A percentile compares a stretch with the other conserved stretches of the same genome.
These are phyloP conservation scores for Isichthys henryi DNA, from an alignment of 2,113 vertebrate species.

Conservation along the genomic window DNA sequence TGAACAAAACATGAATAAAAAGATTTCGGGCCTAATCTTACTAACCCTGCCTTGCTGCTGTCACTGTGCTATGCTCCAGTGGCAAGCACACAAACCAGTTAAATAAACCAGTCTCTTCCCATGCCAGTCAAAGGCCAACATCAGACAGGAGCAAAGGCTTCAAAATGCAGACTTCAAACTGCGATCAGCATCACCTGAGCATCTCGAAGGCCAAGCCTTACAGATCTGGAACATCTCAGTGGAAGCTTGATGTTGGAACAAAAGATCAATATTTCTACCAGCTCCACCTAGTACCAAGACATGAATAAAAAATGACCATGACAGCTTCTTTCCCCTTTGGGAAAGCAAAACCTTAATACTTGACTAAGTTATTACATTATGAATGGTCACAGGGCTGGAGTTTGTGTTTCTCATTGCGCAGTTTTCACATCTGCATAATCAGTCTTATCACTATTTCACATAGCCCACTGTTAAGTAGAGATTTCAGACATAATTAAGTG, in stretches of 20 bases:
- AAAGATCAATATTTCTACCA: not conserved
- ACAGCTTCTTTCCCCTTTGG: not conserved
- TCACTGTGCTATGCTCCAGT: not conserved
- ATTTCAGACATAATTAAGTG: not conserved
- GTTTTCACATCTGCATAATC: not conserved
- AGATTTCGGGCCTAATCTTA: not conserved
- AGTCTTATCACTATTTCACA: not conserved
- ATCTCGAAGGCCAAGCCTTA: not conserved
- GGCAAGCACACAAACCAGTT: not conserved
- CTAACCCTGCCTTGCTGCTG: not conserved
- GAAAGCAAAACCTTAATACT: not conserved
- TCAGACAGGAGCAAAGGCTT: not conserved
- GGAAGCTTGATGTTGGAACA: not conserved
- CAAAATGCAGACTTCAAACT: not conserved
- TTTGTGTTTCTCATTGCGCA: not conserved
- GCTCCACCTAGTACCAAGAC: not conserved
- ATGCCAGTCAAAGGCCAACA: not conserved
- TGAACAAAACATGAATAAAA: not conserved
- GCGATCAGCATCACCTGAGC: not conserved
- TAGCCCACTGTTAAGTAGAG: not conserved
- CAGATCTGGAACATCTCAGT: not conserved
- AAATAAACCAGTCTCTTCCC: not conserved
- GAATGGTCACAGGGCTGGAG: not conserved
- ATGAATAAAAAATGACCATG: not conserved
- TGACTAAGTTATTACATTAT: not conserved